phyloP scores from a whole-genome alignment of 2,113 vertebrate genomes.

The Syrrhaptes paradoxus region DNA sequence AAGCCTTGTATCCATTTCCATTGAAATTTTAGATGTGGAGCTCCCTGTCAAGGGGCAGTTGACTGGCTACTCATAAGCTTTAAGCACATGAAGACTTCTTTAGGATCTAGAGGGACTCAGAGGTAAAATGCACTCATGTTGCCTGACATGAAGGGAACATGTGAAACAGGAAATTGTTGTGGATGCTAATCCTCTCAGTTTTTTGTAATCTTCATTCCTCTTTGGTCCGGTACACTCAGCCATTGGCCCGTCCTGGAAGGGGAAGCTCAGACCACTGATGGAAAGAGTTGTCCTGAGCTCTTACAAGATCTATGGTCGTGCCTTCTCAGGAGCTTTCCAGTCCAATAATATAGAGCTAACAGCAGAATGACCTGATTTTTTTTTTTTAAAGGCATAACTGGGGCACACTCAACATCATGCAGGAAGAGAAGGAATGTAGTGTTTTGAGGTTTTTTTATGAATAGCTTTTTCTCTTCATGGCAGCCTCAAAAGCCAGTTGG shows the following conservation, averaged over 20 bases:
- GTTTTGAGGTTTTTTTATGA: not conserved
- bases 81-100: not conserved
- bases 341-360: not conserved
- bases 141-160: not conserved
- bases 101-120: not conserved
- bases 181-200: not conserved
- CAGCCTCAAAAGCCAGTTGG: not conserved
- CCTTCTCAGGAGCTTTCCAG: conserved; percentile 16
- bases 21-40: not conserved
- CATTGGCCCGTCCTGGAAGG: not conserved
- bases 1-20: not conserved
- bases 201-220: not conserved
- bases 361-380: conserved; percentile 18
- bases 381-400: conserved; percentile 10
- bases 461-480: conserved; percentile 3
- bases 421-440: not conserved
- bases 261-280: not conserved
- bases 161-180: not conserved
- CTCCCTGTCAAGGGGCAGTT: not conserved
- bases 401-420: not conserved
- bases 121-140: not conserved
- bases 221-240: not conserved
- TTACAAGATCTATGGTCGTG: not conserved
- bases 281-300: not conserved
- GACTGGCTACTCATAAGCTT: not conserved